Evolutionary conservation across 2,113 vertebrate species (phyloP).

Genomic region (Tragelaphus buxtoni): DNA sequence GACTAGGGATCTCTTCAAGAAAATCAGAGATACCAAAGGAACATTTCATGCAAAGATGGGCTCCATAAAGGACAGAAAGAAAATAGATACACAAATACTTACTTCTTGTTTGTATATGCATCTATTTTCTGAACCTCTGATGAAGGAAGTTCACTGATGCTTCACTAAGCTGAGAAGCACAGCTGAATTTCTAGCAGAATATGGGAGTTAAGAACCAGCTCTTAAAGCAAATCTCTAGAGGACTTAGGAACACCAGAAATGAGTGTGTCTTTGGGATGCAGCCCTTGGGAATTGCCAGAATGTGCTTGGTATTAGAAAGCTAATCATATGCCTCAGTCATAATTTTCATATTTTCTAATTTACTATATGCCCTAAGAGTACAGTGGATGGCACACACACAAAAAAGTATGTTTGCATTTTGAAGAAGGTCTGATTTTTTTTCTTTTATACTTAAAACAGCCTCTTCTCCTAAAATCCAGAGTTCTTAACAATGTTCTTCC

Average conservation of each 20-base stretch:
- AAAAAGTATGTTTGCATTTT: neutral
- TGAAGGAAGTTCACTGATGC: neutral
- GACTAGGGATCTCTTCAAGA: too few relatives aligned
- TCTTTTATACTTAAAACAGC: neutral
- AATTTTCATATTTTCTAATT: neutral
- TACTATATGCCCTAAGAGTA: neutral
- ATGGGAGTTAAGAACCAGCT: neutral
- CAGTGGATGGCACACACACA: neutral
- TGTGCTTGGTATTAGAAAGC: neutral
- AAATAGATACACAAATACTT: neutral
- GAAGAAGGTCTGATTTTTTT: neutral
- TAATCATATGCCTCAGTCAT: neutral
- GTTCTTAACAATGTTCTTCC: neutral
- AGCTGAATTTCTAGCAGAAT: neutral
- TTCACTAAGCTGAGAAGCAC: neutral
- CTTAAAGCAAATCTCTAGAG: neutral
- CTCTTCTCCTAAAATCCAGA: neutral
- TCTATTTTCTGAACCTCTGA: neutral
- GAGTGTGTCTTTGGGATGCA: neutral
- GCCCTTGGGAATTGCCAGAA: neutral
- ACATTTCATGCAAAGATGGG: too few relatives aligned
- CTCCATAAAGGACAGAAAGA: neutral
- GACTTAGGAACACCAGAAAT: neutral
- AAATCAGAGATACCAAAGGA: too few relatives aligned
- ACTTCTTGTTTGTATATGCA: neutral